Conservation (phyloP, 2,113 vertebrate genomes). For the Xerus inauris region DNA sequence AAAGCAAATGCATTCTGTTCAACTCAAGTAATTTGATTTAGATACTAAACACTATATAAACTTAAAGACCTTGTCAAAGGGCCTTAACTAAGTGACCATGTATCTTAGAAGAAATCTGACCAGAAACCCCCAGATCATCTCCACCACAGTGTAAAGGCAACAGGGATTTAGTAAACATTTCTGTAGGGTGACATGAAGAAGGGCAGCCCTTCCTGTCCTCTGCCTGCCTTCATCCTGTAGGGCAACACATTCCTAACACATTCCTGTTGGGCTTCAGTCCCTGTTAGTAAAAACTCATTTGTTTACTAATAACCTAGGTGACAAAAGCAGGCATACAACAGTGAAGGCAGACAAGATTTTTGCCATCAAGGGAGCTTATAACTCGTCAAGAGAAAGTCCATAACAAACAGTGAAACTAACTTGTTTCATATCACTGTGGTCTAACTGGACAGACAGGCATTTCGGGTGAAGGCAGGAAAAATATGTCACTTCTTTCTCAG, state of each 20-base stretch:
- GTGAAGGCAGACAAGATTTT: neutral
- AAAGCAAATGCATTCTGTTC: neutral
- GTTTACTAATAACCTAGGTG: neutral
- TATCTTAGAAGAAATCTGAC: neutral
- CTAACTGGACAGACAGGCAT: neutral
- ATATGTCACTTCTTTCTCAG: neutral
- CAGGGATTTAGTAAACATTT: neutral
- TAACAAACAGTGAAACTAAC: rapidly evolving
- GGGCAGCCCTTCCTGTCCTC: neutral
- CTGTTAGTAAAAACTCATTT: neutral
- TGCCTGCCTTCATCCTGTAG: neutral
- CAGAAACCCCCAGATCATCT: neutral
- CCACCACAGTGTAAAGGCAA: neutral
- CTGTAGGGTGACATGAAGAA: rapidly evolving
- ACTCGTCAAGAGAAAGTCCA: neutral
- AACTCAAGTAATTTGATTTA: neutral
- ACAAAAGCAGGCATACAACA: neutral
- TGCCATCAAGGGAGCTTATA: rapidly evolving
- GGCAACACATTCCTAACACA: neutral
- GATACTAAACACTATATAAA: neutral
- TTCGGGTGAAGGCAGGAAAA: neutral
- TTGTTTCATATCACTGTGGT: neutral
- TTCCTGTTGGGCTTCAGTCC: neutral
- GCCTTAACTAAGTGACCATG: neutral
- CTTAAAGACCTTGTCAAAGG: neutral